A percentile compares a stretch with the other conserved stretches of the same genome.
Evolutionary conservation across 2,797 vertebrate genomes (phyloP).

Genomic region (Brotula barbata): DNA sequence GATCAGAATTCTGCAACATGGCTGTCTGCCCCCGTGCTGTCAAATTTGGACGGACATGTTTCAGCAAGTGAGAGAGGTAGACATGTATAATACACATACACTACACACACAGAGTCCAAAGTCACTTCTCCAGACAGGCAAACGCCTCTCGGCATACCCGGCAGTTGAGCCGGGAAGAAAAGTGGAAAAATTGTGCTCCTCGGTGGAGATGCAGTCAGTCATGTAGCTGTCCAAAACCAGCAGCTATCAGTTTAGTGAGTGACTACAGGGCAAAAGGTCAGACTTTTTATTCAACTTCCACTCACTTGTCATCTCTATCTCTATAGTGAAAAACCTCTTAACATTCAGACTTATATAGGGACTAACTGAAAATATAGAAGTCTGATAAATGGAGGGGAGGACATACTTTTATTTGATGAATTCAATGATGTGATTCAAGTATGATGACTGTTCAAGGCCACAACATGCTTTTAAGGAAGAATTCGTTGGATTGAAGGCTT

Average conservation of each 20-base stretch:
- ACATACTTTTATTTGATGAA: conserved; percentile 1
- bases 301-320: conserved; percentile 61
- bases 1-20: conserved; percentile 79
- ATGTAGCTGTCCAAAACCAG: conserved; percentile 76
- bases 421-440: not conserved
- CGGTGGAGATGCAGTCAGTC: conserved; percentile 78
- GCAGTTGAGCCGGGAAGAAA: conserved; percentile 68
- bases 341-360: conserved; percentile 28
- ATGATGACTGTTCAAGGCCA: not conserved
- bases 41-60: conserved; percentile 80
- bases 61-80: conserved; percentile 77
- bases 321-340: conserved; percentile 47
- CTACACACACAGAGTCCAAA: conserved; percentile 59
- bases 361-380: conserved; percentile 22
- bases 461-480: not conserved
- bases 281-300: conserved; percentile 69
- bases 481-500: not conserved
- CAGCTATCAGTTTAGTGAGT: conserved; percentile 69
- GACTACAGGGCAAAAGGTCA: conserved; percentile 74
- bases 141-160: conserved; percentile 67
- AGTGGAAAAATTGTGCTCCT: conserved; percentile 77
- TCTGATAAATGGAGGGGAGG: not conserved
- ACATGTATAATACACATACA: conserved; percentile 64
- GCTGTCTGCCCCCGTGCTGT: conserved; percentile 77
- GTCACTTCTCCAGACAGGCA: conserved; percentile 72